Base-by-base conservation (phyloP, 2,113 vertebrate genomes). In the Hiodon tergisus region DNA sequence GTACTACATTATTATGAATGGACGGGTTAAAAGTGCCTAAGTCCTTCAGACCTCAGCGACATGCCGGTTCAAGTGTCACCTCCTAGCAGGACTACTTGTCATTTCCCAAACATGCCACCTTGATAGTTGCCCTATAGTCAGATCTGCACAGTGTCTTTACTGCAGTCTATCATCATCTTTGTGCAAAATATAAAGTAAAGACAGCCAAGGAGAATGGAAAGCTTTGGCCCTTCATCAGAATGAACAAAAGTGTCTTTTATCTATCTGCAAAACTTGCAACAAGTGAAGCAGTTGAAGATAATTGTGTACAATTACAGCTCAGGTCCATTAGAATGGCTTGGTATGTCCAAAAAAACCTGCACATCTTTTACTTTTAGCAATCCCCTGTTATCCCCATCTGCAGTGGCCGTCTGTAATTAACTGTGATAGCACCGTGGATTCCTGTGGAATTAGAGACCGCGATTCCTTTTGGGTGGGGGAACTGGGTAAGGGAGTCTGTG, bases 401-500 rank as follows among this genome's bases (percentile, higher is more conserved):
- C 58, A 59, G 17, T 53, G 52, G 13, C 46, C 57, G 63, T 73
- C 69, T 78, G 69, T 77, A 77, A 80, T 72, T 80, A 69, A 68
- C 71, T 54, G 7, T 71, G 52, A 78, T 52, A 55, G 61, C 55
- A 52, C 59, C 5, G 16, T 74, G 68, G 77, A 80, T 79, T 80
- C 79, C 73, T 80, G 62, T 8, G 48, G 62, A 76, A 81, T 80
- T 77, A 77, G n/a, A 79, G 73, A 57, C 73, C 53, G 63, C 57
- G 75, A 31, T 58, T 11, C 66, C 16, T 77, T 14, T 53, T 11
- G n/a, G 16, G 76, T 71, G 62, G 58, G 47, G 71, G 68, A 73
- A 63, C 51, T 46, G 48, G 60, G 46, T 31, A 70, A 59, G 16
- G 61, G 47, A 46, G 10, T 61, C 72, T 73, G 46, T 80, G 65